Conservation (phyloP, 2,113 vertebrate species). For the Pollachius pollachius region DNA sequence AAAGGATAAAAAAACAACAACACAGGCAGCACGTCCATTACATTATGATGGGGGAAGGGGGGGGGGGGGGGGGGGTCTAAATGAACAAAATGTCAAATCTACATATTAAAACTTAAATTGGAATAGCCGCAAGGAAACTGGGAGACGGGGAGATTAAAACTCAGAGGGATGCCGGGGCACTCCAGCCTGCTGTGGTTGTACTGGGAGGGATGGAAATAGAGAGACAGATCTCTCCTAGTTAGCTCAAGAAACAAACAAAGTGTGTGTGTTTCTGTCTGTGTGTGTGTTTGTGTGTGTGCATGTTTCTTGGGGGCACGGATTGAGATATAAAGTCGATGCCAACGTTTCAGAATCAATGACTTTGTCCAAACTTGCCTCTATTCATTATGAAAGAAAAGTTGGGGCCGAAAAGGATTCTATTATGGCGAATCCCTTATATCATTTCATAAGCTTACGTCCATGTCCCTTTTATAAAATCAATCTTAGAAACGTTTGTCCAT, state of each 20-base stretch:
- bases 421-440: no score
- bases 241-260: slow-evolving; percentile 40
- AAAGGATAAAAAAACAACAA: slow-evolving; percentile 54
- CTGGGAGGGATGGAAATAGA: slow-evolving; percentile 64
- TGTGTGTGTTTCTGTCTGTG: no score
- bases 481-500: not conserved
- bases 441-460: no score
- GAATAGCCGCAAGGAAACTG: slow-evolving; percentile 71
- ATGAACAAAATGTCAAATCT: slow-evolving; percentile 76
- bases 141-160: slow-evolving; percentile 72
- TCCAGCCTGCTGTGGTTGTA: slow-evolving; percentile 58
- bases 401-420: no score
- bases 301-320: no score
- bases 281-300: no score
- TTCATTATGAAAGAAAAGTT: not conserved
- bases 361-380: not conserved
- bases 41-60: slow-evolving; percentile 37
- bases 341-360: no score
- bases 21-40: slow-evolving; percentile 67
- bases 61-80: slow-evolving; percentile 35
- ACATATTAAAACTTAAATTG: slow-evolving; percentile 77
- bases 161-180: slow-evolving; percentile 62
- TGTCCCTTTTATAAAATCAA: no score
- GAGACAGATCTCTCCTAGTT: slow-evolving; percentile 50
- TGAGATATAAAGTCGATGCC: no score